Base-by-base conservation (phyloP, 2,888 invertebrate genomes). In the Ditula angustiorana region DNA sequence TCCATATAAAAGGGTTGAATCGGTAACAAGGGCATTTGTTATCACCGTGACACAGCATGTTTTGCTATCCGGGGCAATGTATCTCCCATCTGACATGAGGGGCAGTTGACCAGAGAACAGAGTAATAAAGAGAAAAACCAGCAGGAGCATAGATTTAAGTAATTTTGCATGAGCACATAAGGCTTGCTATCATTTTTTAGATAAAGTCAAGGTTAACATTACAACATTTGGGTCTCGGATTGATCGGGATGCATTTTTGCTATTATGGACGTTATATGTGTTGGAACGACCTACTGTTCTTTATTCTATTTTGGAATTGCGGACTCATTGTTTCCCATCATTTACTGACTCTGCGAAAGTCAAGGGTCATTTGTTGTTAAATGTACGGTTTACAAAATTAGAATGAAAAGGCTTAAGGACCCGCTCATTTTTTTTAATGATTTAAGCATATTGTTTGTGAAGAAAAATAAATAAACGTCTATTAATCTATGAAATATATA, bases 351-450 rank as follows among this genome's bases (percentile, higher is more conserved):
- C 74, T 77, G 85, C 86, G 83, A 85, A 83, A 87, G 87, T 90
- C 88, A 88, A 86, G 91, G 90, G 84, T 77, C 88, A 90, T 92
- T 91, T 90, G 83, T 82, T 86, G 78, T 73, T 78, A 80, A 81
- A 87, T 88, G 88, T 87, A 90, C 87, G 86, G 82, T 78, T 83
- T 87, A 85, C 87, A 85, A 86, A 86, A 75, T 82, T 77, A 58
- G 50, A 61, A 55, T 33, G 47, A 35, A 53, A 26, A 58, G 50
- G 57, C 33, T 30, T 24, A 23, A 44, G 16, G 37, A 16, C 16
- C 19, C 3, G 41, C 8, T 19, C 5, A 26, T 5, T 5, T 26
- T 26, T 26, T 26, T 26, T 26, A 26, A 26, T n/a, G n/a, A n/a
- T n/a, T n/a, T n/a, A n/a, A n/a, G n/a, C n/a, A n/a, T n/a, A n/a